Conservation (phyloP, 1,140 invertebrate species). For the Pseudomyrmex cubaensis region DNA sequence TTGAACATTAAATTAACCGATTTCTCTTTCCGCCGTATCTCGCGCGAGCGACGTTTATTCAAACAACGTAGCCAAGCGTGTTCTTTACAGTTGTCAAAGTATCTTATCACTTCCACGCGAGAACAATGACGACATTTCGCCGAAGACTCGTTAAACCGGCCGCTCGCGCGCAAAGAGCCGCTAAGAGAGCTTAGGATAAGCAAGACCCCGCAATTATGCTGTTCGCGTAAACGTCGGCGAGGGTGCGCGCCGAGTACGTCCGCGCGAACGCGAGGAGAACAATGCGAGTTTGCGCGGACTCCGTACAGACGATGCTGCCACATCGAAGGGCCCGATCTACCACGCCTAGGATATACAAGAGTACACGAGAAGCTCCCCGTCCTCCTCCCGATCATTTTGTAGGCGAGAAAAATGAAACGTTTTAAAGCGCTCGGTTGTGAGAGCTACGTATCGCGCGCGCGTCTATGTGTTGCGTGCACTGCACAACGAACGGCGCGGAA, state of each 20-base stretch:
- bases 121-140: slow-evolving; percentile 37
- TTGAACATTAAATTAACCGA: background rate
- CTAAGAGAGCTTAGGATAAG: slow-evolving; percentile 4
- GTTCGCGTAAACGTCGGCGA: slow-evolving; percentile 12
- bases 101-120: slow-evolving; percentile 14
- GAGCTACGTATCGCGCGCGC: background rate
- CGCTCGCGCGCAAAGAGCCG: background rate
- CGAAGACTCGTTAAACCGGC: background rate
- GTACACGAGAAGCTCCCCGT: background rate
- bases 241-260: slow-evolving; percentile 2
- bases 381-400: slow-evolving; percentile 10
- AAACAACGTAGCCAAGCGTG: background rate
- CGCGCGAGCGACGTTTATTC: background rate
- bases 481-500: slow-evolving; percentile 41
- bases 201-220: slow-evolving; percentile 25
- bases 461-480: no score
- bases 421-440: slow-evolving; percentile 52
- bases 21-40: background rate
- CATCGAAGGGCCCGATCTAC: slow-evolving; percentile 48
- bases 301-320: slow-evolving; percentile 1
- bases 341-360: slow-evolving; percentile 56
- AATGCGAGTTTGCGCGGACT: slow-evolving; percentile 49
- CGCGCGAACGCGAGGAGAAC: slow-evolving; percentile 43
- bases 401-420: slow-evolving; percentile 56
- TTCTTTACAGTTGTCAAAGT: slow-evolving; percentile 12